Conservation (phyloP, 1,140 invertebrate species). For the Magallana angulata region DNA sequence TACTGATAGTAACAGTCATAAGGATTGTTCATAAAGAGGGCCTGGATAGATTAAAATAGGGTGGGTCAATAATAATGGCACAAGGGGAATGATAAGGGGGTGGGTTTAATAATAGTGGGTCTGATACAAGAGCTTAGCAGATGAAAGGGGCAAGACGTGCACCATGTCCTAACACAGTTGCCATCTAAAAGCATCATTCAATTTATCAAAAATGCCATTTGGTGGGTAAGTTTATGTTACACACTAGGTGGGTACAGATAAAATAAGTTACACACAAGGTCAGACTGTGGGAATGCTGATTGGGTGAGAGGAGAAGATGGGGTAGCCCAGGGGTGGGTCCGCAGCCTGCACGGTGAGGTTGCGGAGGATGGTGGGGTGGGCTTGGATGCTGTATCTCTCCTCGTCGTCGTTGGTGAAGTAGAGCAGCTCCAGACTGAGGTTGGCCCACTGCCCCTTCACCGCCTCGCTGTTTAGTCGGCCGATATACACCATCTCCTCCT, state of each 20-base stretch:
- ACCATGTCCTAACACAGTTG: too few species aligned
- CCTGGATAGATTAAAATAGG: too few species aligned
- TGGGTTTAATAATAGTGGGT: too few species aligned
- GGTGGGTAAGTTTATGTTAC: not conserved
- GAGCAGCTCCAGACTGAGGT: constrained; percentile 81
- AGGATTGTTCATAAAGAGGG: too few species aligned
- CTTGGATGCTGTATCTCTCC: constrained; percentile 83
- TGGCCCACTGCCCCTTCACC: constrained; percentile 81
- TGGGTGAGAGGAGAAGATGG: constrained; percentile 79
- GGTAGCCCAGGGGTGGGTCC: constrained; percentile 82
- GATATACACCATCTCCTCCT: constrained; percentile 77
- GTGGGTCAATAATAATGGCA: too few species aligned
- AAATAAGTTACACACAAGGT: not conserved
- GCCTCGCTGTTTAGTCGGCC: constrained; percentile 79
- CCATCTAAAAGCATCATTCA: too few species aligned
- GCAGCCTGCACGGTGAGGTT: constrained; percentile 82
- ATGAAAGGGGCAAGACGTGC: too few species aligned
- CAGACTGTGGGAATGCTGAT: constrained; percentile 69
- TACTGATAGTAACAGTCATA: too few species aligned
- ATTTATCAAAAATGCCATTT: not conserved
- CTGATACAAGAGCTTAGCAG: too few species aligned
- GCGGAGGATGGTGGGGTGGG: constrained; percentile 80
- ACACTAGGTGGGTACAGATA: not conserved
- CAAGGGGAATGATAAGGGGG: too few species aligned
- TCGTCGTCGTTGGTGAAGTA: constrained; percentile 83